These are phyloP conservation scores for Drosophila ohnishii DNA, from an alignment of 1,140 invertebrate genomes.

Conservation along the genomic window DNA sequence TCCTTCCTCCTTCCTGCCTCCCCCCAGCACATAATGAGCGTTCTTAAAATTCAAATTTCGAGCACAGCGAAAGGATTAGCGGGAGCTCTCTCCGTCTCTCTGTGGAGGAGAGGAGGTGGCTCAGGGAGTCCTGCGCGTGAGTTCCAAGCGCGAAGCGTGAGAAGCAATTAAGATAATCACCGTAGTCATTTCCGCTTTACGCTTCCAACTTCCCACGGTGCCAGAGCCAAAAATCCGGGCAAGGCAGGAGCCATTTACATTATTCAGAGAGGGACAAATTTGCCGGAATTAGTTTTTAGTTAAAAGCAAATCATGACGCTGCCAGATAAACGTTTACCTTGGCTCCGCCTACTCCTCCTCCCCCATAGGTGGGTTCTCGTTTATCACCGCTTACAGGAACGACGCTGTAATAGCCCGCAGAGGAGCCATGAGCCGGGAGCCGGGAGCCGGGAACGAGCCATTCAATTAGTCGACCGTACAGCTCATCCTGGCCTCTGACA, in stretches of 20 bases:
- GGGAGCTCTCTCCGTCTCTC: slow-evolving; percentile 2
- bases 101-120: background rate
- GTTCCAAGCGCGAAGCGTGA: slow-evolving; percentile 49
- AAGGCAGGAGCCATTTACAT: slow-evolving; percentile 46
- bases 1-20: background rate
- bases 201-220: slow-evolving; percentile 38
- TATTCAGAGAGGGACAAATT: slow-evolving; percentile 73
- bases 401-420: slow-evolving; percentile 28
- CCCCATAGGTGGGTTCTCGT: slow-evolving; percentile 22
- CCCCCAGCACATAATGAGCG: slow-evolving; percentile 50
- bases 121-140: slow-evolving; percentile 30
- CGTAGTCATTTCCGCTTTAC: slow-evolving; percentile 74
- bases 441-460: slow-evolving; percentile 8
- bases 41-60: slow-evolving; percentile 65
- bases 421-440: background rate
- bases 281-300: slow-evolving; percentile 74
- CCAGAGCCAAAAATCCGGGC: slow-evolving; percentile 20
- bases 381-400: slow-evolving; percentile 48
- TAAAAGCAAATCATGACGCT: slow-evolving; percentile 75
- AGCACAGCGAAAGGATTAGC: slow-evolving; percentile 66
- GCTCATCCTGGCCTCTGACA: slow-evolving; percentile 12
- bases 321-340: slow-evolving; percentile 41
- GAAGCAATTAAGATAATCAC: slow-evolving; percentile 79
- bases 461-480: slow-evolving; percentile 34
- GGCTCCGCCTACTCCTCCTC: background rate